Conservation (phyloP, 23 tunicate species). For the Styela clava region DNA sequence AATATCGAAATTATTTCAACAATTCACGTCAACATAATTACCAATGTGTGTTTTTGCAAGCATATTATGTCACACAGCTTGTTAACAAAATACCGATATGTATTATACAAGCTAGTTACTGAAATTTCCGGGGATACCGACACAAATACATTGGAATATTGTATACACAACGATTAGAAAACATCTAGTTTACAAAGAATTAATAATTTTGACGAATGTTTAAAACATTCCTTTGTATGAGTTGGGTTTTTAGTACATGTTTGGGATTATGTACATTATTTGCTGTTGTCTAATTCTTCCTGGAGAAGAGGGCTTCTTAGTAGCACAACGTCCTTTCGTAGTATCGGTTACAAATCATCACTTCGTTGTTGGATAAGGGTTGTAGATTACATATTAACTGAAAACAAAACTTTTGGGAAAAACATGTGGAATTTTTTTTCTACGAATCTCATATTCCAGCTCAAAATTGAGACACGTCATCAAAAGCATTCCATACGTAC, state of each 20-base stretch:
- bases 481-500: too few relatives aligned
- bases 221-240: not conserved
- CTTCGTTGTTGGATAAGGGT: too few relatives aligned
- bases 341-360: too few relatives aligned
- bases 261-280: not conserved
- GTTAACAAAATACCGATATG: not conserved
- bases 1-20: not conserved
- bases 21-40: not conserved
- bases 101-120: not conserved
- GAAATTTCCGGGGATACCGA: not conserved
- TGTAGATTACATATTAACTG: too few relatives aligned
- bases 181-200: not conserved
- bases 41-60: not conserved
- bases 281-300: not conserved
- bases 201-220: not conserved
- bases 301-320: too few relatives aligned
- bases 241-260: not conserved
- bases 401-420: too few relatives aligned
- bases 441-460: too few relatives aligned
- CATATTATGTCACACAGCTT: not conserved
- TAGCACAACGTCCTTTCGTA: too few relatives aligned
- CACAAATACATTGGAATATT: not conserved
- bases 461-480: too few relatives aligned
- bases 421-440: too few relatives aligned
- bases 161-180: not conserved